Base-by-base conservation (phyloP, 2,113 vertebrate species). In the Gila orcuttii region DNA sequence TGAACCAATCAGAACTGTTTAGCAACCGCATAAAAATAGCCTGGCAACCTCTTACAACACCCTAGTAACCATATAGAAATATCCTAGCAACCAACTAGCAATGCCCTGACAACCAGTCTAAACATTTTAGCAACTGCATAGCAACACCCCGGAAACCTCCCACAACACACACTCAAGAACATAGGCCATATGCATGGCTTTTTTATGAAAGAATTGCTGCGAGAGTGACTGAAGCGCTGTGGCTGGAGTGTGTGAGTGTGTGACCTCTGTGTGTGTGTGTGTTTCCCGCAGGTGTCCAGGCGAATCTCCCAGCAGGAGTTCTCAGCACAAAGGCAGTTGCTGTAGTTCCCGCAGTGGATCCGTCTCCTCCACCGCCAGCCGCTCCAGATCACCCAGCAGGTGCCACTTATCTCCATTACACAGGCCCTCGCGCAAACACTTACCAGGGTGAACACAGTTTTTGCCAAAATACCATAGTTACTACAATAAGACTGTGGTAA, bases 351-450 rank as follows among this genome's bases (percentile, higher is more conserved):
- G 95, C 79, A 98, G 97, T 78, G 94, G 94, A 82, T 98, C 97
- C 0, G 85, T 96, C 89, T 98, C 97, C 83, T 98, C 98, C 2
- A 93, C 94, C 0, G 93, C 93, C 91, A 98, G 97, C 87, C 88
- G 94, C 91, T 97, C 96, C 91, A 97, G 96, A 93, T 98, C 97
- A 69, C 96, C 96, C 12, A 79, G 94, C 96, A 98, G 98, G 98
- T 99, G 95, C 71, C 23, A 28, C 73, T 75, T 75, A 75, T 75
- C 73, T 28, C n/a, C 73, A 28, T 50, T 75, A 17, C 73, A 50
- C 73, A 75, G 73, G n/a, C 73, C 42, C 73, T 25, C 42, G 1
- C 2, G 50, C 73, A 50, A 50, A 50, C 42, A 75, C 28, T 7
- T 17, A 75, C 42, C 2, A 8, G 23, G 39, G 23, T 25, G 71